A percentile compares a stretch with the other conserved stretches of the same genome.
Evolutionary conservation across 2,797 vertebrate species (phyloP).

Genomic region (Fistularia tabacaria): DNA sequence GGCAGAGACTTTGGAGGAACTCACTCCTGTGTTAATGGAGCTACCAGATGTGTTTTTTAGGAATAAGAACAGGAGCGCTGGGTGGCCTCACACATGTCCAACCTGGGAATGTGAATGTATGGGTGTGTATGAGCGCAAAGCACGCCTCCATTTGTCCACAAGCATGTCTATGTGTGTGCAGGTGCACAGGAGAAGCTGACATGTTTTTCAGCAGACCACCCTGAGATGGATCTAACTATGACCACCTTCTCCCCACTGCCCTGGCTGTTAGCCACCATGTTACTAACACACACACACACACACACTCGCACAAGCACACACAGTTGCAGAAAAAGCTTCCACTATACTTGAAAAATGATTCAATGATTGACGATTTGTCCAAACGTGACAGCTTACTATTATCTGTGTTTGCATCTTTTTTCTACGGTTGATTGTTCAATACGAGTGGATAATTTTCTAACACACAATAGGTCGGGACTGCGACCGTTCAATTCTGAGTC

Average conservation of each 20-base stretch:
- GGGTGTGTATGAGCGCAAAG: slow-evolving; percentile 5
- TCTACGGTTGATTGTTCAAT: no score
- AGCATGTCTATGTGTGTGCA: slow-evolving; percentile 38
- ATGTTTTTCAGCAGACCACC: slow-evolving; percentile 21
- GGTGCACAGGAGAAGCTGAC: slow-evolving; percentile 21
- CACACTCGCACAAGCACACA: background rate
- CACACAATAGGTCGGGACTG: no score
- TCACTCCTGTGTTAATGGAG: slow-evolving; percentile 43
- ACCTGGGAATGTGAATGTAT: slow-evolving; percentile 15
- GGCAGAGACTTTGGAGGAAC: slow-evolving; percentile 27
- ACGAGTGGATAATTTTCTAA: no score
- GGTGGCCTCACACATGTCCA: slow-evolving; percentile 51
- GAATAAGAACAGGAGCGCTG: slow-evolving; percentile 29
- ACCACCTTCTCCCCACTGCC: slow-evolving; percentile 1
- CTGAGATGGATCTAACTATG: slow-evolving; percentile 1
- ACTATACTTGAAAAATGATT: no score
- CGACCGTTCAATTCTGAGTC: no score
- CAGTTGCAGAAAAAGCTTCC: no score
- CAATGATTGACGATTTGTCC: no score
- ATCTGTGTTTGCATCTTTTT: no score
- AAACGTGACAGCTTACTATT: no score
- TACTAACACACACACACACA: slow-evolving; percentile 11
- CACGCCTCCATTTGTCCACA: slow-evolving; percentile 17
- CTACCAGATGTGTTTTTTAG: slow-evolving; percentile 56
- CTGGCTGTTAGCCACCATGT: background rate